Evolutionary conservation across 2,113 vertebrate species (phyloP).

Genomic region (Rhynchomys soricoides): DNA sequence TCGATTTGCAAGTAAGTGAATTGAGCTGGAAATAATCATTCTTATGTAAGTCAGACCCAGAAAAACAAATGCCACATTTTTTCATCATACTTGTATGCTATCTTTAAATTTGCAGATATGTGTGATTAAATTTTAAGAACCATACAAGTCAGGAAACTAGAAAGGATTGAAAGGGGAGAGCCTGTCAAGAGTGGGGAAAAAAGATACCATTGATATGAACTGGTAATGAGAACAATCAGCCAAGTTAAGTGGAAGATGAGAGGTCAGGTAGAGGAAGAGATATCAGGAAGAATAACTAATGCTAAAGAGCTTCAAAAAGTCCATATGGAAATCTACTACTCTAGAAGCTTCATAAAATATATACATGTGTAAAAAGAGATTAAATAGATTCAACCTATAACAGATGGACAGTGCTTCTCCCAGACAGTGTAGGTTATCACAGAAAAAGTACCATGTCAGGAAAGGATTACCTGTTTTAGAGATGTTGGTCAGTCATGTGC

Average conservation of each 20-base stretch:
- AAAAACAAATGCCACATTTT: background rate
- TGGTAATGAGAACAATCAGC: background rate
- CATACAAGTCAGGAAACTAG: background rate
- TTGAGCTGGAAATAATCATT: background rate
- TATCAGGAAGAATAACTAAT: background rate
- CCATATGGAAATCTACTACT: background rate
- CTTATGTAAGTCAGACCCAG: background rate
- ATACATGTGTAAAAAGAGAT: background rate
- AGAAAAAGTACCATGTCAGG: background rate
- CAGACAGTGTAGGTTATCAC: background rate
- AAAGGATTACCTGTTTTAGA: background rate
- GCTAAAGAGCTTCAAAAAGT: background rate
- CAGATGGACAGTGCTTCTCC: background rate
- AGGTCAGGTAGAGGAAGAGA: background rate
- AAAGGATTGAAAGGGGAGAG: background rate
- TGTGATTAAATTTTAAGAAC: background rate
- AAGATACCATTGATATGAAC: background rate
- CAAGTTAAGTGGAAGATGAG: background rate
- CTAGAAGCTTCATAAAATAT: background rate
- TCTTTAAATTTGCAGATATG: background rate
- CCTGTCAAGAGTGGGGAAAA: background rate
- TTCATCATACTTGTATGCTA: too few relatives aligned
- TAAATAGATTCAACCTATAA: background rate
- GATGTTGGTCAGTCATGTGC: background rate
- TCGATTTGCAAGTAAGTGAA: background rate